phyloP scores from a whole-genome alignment of 2,888 invertebrate species.

The Zootermopsis nevadensis region DNA sequence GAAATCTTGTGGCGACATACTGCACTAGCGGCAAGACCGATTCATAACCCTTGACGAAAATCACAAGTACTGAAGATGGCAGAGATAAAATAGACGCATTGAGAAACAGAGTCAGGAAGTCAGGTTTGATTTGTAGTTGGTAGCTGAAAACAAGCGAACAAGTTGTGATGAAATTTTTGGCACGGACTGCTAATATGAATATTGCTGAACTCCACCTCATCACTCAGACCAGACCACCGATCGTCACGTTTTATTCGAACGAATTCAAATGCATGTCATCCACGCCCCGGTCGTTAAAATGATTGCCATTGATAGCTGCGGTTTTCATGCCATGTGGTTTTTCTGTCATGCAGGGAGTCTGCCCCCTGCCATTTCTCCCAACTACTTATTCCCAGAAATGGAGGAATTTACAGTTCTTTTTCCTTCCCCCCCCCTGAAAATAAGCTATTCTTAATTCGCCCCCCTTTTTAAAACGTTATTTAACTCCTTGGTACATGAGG shows the following conservation, averaged over 20 bases:
- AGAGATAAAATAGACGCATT: too few species aligned
- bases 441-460: background rate
- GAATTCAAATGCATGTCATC: conserved; percentile 53
- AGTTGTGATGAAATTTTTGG: conserved; percentile 35
- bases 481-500: too few species aligned
- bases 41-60: too few species aligned
- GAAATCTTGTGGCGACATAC: too few species aligned
- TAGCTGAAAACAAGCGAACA: too few species aligned
- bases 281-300: conserved; percentile 51
- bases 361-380: background rate
- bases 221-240: conserved; percentile 45
- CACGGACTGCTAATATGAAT: conserved; percentile 41
- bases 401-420: background rate
- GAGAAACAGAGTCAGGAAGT: too few species aligned
- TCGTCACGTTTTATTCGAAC: conserved; percentile 51
- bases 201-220: conserved; percentile 43
- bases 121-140: too few species aligned
- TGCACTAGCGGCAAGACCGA: too few species aligned
- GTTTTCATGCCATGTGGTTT: conserved; percentile 51
- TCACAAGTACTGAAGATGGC: too few species aligned
- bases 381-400: background rate
- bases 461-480: background rate
- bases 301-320: conserved; percentile 53
- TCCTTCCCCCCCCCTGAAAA: too few species aligned
- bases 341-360: conserved; percentile 39